Conservation (phyloP, 2,113 vertebrate genomes). For the Protomyctophum bolini region DNA sequence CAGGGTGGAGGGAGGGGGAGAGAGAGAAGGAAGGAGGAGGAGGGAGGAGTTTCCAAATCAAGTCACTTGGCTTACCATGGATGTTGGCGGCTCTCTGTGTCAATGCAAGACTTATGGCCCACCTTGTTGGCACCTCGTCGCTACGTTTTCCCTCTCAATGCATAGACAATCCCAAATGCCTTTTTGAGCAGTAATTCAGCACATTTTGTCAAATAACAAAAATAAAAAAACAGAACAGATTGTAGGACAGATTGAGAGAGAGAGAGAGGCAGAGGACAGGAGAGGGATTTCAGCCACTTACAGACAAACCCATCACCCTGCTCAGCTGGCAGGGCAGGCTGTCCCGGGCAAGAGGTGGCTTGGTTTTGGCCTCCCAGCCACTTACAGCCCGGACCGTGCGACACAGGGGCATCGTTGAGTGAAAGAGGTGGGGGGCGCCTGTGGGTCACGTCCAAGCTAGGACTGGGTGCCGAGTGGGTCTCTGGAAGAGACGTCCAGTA, state of each 20-base stretch:
- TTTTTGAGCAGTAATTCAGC: conserved; percentile 34
- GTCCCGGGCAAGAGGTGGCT: conserved; percentile 65
- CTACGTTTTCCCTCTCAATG: conserved; percentile 61
- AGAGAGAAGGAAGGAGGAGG: conserved; percentile 59
- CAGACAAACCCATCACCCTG: conserved; percentile 78
- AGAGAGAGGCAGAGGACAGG: conserved; percentile 21
- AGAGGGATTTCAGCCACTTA: conserved; percentile 86
- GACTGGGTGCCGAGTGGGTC: conserved; percentile 78
- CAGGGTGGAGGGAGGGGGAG: conserved; percentile 85
- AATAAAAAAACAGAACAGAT: conserved; percentile 15
- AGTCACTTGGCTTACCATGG: conserved; percentile 74
- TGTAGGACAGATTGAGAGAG: conserved; percentile 54
- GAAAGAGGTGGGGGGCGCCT: neutral
- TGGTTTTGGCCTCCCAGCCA: conserved; percentile 81
- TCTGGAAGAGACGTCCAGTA: conserved; percentile 46
- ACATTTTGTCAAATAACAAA: conserved; percentile 29
- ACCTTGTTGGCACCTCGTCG: conserved; percentile 38
- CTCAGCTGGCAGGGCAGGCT: conserved; percentile 53
- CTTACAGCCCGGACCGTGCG: conserved; percentile 91
- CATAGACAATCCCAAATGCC: conserved; percentile 48
- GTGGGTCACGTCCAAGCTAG: conserved; percentile 79
- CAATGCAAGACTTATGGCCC: conserved; percentile 34
- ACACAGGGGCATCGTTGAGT: conserved; percentile 15
- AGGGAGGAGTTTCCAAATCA: conserved; percentile 80
- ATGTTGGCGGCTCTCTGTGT: conserved; percentile 47